Evolutionary conservation across 2,888 invertebrate species (phyloP).

Genomic region (Dichetophora obliterata): DNA sequence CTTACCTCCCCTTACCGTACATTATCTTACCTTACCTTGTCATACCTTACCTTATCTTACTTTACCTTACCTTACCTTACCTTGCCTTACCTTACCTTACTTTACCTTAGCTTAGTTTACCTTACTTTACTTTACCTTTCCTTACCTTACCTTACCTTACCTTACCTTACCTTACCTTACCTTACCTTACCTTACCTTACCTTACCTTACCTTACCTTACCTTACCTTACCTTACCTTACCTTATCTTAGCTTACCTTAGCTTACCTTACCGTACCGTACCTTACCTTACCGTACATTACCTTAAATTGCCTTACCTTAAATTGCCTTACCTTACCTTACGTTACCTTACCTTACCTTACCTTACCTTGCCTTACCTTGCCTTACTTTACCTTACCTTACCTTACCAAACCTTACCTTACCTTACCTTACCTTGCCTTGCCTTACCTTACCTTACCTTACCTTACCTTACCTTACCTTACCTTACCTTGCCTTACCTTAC

Average conservation of each 20-base stretch:
- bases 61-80: conserved; percentile 4
- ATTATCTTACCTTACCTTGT: too few species aligned
- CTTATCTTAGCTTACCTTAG: conserved; percentile 6
- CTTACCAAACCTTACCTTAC: too few species aligned
- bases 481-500: conserved; percentile 24
- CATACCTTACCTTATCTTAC: conserved; percentile 3
- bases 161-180: conserved; percentile 8
- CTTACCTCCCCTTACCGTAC: neutral
- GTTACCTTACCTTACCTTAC: conserved; percentile 21
- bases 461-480: conserved; percentile 27
- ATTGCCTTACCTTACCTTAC: conserved; percentile 14
- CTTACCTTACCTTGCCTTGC: conserved; percentile 23
- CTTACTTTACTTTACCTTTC: too few species aligned
- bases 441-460: conserved; percentile 28
- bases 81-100: neutral
- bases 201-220: neutral
- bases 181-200: conserved; percentile 11
- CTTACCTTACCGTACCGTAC: neutral
- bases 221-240: too few species aligned
- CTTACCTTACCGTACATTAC: neutral
- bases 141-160: conserved; percentile 7
- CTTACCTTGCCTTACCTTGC: conserved; percentile 20
- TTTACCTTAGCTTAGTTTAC: neutral
- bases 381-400: conserved; percentile 23
- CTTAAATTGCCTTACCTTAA: neutral